Conservation (phyloP, 2,888 invertebrate genomes). For the Lithodes maja region DNA sequence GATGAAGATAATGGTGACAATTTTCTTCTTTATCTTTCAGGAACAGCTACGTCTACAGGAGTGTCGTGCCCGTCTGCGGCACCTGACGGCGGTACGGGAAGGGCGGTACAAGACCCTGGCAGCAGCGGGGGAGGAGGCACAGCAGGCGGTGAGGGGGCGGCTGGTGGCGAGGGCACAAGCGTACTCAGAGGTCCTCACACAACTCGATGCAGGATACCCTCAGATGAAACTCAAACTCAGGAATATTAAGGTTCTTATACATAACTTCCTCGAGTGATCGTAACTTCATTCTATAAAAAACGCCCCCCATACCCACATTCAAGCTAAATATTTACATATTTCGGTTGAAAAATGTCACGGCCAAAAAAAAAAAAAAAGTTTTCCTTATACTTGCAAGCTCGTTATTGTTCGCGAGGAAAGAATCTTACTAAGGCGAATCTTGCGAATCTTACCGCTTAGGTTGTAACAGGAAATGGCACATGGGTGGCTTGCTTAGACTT, state of each 20-base stretch:
- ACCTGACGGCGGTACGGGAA: slow-evolving; percentile 55
- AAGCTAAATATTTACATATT: too few relatives aligned
- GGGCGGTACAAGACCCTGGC: slow-evolving; percentile 54
- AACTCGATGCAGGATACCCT: slow-evolving; percentile 53
- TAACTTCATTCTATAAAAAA: too few relatives aligned
- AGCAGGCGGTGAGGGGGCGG: slow-evolving; percentile 34
- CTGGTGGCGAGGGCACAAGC: slow-evolving; percentile 45
- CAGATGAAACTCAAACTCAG: slow-evolving; percentile 46
- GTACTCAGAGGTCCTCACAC: slow-evolving; percentile 44
- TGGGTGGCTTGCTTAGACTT: too few relatives aligned
- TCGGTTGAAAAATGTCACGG: too few relatives aligned
- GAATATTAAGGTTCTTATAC: slow-evolving; percentile 51
- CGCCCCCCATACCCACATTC: too few relatives aligned
- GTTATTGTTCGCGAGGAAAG: too few relatives aligned
- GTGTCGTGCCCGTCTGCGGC: slow-evolving; percentile 44
- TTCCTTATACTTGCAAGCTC: too few relatives aligned
- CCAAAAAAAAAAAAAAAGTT: too few relatives aligned
- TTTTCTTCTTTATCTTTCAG: slow-evolving; percentile 8
- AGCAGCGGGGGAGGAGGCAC: slow-evolving; percentile 49
- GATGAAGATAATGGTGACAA: too few relatives aligned
- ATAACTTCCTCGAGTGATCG: slow-evolving; percentile 45
- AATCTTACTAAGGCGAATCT: too few relatives aligned
- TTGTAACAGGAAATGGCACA: too few relatives aligned
- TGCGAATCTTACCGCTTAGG: too few relatives aligned
- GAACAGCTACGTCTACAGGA: slow-evolving; percentile 60